Percentiles rank a stretch among this genome's conserved stretches.
phyloP scores from a whole-genome alignment of 2,113 vertebrate genomes.

The Pao palembangensis region DNA sequence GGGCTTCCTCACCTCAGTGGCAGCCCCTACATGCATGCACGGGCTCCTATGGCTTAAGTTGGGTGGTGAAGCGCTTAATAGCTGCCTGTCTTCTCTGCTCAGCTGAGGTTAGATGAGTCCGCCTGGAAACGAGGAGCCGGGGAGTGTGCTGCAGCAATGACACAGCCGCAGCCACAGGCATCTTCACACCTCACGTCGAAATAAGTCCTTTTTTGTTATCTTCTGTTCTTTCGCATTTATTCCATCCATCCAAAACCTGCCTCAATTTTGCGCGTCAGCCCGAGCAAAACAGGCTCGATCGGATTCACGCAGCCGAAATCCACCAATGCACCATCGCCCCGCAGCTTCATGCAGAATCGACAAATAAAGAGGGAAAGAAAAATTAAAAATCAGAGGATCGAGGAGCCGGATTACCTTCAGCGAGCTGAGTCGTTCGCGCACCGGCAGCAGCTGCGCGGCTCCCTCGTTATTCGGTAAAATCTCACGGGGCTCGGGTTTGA shows the following conservation, averaged over 20 bases:
- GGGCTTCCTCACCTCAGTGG: conserved; percentile 14
- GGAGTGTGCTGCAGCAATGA: conserved; percentile 61
- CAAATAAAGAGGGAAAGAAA: background rate
- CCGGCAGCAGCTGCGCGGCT: conserved; percentile 41
- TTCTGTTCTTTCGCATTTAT: background rate
- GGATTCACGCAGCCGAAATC: conserved; percentile 39
- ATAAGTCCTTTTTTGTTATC: conserved; percentile 29
- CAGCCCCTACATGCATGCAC: conserved; percentile 32
- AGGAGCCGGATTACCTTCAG: conserved; percentile 41
- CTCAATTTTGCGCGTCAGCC: background rate
- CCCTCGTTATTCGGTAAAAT: conserved; percentile 16
- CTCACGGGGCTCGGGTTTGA: conserved; percentile 28
- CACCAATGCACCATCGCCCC: conserved; percentile 53
- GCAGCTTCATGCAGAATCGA: conserved; percentile 55
- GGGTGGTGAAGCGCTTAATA: conserved; percentile 42
- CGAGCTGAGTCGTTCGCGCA: conserved; percentile 27
- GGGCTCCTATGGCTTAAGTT: conserved; percentile 41
- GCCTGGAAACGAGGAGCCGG: conserved; percentile 49
- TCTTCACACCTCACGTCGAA: conserved; percentile 51
- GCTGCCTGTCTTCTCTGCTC: conserved; percentile 50
- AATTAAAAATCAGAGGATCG: background rate
- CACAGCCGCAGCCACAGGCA: conserved; percentile 57
- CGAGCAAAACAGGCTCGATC: no score
- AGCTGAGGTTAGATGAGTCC: conserved; percentile 53
- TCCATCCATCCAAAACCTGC: background rate